Percentiles rank a stretch among this genome's conserved stretches.
Evolutionary conservation across 2,797 vertebrate genomes (phyloP).

Genomic region (Helarctos malayanus): DNA sequence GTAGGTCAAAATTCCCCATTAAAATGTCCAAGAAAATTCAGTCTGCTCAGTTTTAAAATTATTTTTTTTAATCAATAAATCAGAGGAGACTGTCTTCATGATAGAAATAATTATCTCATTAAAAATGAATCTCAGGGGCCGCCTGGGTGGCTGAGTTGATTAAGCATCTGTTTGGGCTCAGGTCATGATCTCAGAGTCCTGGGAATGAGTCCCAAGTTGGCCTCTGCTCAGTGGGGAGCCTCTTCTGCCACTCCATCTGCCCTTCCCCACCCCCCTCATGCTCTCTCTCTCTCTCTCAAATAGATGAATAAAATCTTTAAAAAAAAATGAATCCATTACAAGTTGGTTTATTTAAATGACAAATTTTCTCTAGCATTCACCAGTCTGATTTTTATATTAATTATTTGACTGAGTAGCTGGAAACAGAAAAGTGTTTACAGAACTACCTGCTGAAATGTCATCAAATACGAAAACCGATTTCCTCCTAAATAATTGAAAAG

Average conservation of each 20-base stretch:
- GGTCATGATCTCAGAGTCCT: neutral
- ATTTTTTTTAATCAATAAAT: neutral
- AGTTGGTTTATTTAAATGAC: neutral
- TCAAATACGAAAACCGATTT: neutral
- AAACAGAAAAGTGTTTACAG: neutral
- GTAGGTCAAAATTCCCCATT: neutral
- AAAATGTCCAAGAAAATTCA: neutral
- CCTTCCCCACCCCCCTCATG: neutral
- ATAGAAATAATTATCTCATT: neutral
- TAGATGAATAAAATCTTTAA: neutral
- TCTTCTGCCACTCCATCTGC: neutral
- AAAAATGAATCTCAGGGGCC: neutral
- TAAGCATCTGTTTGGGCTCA: neutral
- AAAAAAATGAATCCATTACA: constrained; percentile 5
- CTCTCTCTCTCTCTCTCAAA: neutral
- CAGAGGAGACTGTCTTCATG: neutral
- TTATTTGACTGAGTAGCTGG: neutral
- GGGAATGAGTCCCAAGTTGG: neutral
- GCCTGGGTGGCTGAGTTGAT: neutral
- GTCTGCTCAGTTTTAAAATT: neutral
- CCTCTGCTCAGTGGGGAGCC: neutral
- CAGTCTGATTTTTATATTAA: neutral
- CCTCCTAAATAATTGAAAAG: neutral
- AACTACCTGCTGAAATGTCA: neutral
- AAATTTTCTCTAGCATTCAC: neutral